Base-by-base conservation (phyloP, 37 sponge, comb jelly and placozoan genomes). In the Theonella swinhoei region DNA sequence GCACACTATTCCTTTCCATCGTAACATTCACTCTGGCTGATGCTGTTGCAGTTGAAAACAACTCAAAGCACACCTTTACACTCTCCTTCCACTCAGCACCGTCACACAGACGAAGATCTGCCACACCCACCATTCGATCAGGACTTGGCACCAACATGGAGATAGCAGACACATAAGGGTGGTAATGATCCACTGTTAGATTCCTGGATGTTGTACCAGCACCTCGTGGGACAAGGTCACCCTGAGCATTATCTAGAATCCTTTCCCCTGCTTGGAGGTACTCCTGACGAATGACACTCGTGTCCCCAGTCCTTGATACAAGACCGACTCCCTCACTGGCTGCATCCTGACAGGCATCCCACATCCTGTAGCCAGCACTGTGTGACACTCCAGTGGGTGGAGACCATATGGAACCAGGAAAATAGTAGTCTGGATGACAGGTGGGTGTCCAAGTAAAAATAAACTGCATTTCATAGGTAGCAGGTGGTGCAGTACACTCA, bases 361-460 rank as follows among this genome's bases (percentile, higher is more conserved):
- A 87, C 42, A 87, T 71, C 39, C 80, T 76, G 59, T 87, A 87
- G 54, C 74, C 41, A 38, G 80, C 75, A 28, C 73, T 71, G 42
- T 87, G 87, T 8, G 87, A 87, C 22, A 61, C 76, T 0, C 87
- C 87, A 26, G 87, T 87, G 41, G 79, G 64, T 20, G 87, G 87
- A 36, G 87, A 87, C 87, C 87, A 87, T 58, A 68, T 80, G 34
- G 80, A 11, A 36, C 24, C 26, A 29, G 19, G 5, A 65, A 62
- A 39, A 24, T 42, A 62, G 72, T 79, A 87, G 43, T 87, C 80
- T 20, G 81, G 80, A n/a, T 87, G 80, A 54, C 80, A 87, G 37
- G 9, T 0, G 47, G 14, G 35, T 5, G 73, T 74, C 87, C 87
- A 80, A 11, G 87, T 73, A 3, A 75, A 71, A 30, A 80, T 68